A percentile compares a stretch with the other conserved stretches of the same genome.
Conservation (phyloP, 2,113 vertebrate genomes). For the Planiliza haematocheilus region DNA sequence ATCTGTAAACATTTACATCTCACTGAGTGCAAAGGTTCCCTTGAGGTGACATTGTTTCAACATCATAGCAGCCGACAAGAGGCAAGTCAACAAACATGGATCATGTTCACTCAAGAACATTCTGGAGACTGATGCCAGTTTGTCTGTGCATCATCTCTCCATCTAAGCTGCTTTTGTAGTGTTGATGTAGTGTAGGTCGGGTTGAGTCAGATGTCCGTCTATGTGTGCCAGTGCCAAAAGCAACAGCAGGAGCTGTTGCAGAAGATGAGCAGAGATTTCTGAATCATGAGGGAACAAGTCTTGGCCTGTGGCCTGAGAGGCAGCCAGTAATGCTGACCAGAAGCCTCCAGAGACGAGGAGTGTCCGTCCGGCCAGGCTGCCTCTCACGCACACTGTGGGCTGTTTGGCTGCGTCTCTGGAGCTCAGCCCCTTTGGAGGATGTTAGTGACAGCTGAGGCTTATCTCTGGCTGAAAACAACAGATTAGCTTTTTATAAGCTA, state of each 20-base stretch:
- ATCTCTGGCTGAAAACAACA: constrained; percentile 18
- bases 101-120: neutral
- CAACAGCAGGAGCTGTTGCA: constrained; percentile 19
- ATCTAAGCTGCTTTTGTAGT: neutral
- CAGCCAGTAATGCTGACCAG: constrained; percentile 5
- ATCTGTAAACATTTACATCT: constrained; percentile 36
- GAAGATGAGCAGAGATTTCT: constrained; percentile 33
- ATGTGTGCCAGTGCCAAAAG: constrained; percentile 4
- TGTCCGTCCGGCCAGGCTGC: constrained; percentile 13
- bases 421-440: neutral
- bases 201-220: neutral
- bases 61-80: constrained; percentile 15
- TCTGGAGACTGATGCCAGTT: neutral
- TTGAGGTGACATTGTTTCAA: neutral
- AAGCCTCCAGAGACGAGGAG: constrained; percentile 30
- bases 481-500: constrained; percentile 28
- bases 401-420: constrained; percentile 9
- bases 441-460: constrained; percentile 45
- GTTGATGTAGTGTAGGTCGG: neutral
- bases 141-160: neutral
- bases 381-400: neutral
- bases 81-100: neutral
- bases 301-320: constrained; percentile 23
- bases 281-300: constrained; percentile 21
- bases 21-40: constrained; percentile 26